Percentiles rank a stretch among this genome's conserved stretches.
Evolutionary conservation across 2,888 invertebrate genomes (phyloP).

Genomic region (Apeira syringaria): DNA sequence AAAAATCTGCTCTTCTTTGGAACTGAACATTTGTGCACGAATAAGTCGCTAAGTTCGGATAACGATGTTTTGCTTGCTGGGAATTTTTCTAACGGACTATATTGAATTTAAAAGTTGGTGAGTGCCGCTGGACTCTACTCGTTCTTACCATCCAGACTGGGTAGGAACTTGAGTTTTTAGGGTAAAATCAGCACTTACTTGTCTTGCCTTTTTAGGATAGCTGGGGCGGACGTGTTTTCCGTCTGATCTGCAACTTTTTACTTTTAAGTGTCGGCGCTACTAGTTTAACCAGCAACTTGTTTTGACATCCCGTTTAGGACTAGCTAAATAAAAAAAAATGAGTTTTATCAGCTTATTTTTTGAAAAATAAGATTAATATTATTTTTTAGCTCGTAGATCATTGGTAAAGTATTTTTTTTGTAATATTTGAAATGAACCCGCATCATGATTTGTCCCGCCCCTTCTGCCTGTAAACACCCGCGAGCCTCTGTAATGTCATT

Average conservation of each 20-base stretch:
- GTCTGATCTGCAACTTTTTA: slow-evolving; percentile 23
- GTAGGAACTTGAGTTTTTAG: slow-evolving; percentile 17
- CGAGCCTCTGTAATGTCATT: no score
- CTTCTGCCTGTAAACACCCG: no score
- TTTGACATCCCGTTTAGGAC: no score
- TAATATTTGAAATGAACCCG: no score
- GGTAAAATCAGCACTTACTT: slow-evolving; percentile 36
- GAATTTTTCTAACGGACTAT: slow-evolving; percentile 36
- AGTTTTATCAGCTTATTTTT: no score
- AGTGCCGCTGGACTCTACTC: slow-evolving; percentile 23
- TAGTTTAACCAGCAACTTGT: slow-evolving; percentile 9
- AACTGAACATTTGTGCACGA: slow-evolving; percentile 7
- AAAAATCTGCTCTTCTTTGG: no score
- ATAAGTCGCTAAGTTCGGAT: slow-evolving; percentile 14
- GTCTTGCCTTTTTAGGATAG: slow-evolving; percentile 12
- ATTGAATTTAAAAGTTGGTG: slow-evolving; percentile 44
- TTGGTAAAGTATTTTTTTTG: no score
- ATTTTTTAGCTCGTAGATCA: no score
- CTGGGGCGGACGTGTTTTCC: slow-evolving; percentile 17
- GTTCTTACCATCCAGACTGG: slow-evolving; percentile 14
- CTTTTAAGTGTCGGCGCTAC: slow-evolving; percentile 14
- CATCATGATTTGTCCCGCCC: no score
- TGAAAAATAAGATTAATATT: no score
- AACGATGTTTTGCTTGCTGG: slow-evolving; percentile 32
- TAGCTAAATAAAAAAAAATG: no score